Percentiles rank a stretch among this genome's conserved stretches.
Evolutionary conservation across 2,888 invertebrate species (phyloP).

Genomic region (Microplitis manilae): DNA sequence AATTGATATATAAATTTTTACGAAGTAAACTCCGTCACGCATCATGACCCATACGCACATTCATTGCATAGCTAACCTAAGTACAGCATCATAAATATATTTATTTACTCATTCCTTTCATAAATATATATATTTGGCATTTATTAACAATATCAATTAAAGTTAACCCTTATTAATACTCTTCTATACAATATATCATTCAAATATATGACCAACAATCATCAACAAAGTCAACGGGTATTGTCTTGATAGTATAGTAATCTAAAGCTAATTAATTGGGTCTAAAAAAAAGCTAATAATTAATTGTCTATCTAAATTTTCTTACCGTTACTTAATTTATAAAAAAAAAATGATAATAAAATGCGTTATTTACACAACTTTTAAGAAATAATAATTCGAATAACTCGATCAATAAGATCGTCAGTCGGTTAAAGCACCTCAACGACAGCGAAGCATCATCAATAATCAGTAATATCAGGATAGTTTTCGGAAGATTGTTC

Average conservation of each 20-base stretch:
- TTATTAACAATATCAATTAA: background rate
- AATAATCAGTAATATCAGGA: background rate
- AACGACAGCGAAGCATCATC: background rate
- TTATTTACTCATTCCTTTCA: conserved; percentile 8
- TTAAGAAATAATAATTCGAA: conserved; percentile 4
- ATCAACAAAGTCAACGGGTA: too few species aligned
- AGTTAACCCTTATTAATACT: background rate
- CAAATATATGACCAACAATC: too few species aligned
- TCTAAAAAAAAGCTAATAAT: too few species aligned
- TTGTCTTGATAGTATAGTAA: too few species aligned
- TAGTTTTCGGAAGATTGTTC: too few species aligned
- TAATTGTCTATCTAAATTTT: too few species aligned
- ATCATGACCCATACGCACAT: background rate
- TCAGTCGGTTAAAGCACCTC: conserved; percentile 15
- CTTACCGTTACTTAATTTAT: background rate
- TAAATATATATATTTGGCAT: background rate
- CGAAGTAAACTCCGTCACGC: background rate
- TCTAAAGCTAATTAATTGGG: too few species aligned
- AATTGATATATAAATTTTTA: background rate
- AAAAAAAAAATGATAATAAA: background rate
- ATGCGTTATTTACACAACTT: background rate
- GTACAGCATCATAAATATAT: background rate
- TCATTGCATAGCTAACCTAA: background rate
- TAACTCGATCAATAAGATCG: conserved; percentile 11
- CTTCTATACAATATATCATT: background rate